Evolutionary conservation across 64 coral and sea anemone species (phyloP), one percentile per base, ranked within the genome.

Genomic region (Astreopora myriophthalma): DNA sequence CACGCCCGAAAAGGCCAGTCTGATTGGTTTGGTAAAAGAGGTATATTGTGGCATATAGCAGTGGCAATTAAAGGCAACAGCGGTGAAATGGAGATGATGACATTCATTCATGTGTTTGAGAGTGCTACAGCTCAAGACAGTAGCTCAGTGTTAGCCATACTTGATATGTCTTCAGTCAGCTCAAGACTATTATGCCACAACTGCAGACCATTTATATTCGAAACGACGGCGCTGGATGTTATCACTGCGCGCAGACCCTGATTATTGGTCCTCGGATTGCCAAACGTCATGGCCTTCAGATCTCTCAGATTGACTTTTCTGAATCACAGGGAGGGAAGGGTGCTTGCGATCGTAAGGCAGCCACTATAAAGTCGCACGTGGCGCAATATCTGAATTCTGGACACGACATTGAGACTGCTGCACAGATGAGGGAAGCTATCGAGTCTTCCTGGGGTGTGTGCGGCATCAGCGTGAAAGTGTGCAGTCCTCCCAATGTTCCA

Each of bases 181-280:
- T 76, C 39, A 76, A 76, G 74, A 76, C 40, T 76, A 38, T 76
- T 76, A 76, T 48, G 39, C 39, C 74, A 76, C 22, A 76, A 49
- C 40, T 76, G 74, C 74, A 48, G 38, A 48, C 42, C 74, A 46
- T 76, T 10, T 38, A 48, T 48, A 76, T 76, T 76, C 74, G 37
- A 76, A 76, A 27, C 39, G 12, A 76, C 74, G 48, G 48, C 17
- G 74, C 74, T 76, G 38, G 38, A 49, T 76, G 74, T 76, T 44
- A 74, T 74, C 34, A 74, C n/a, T 76, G n/a, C n/a, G n/a, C n/a
- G n/a, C n/a, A n/a, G n/a, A n/a, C n/a, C n/a, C n/a, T n/a, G n/a
- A n/a, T n/a, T n/a, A n/a, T n/a, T 11, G 74, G n/a, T 38, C 74
- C 74, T 76, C 38, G 24, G 74, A 76, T 76, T 76, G 74, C 1